Conservation (phyloP, 2,888 invertebrate genomes). For the Agonum fuliginosum region DNA sequence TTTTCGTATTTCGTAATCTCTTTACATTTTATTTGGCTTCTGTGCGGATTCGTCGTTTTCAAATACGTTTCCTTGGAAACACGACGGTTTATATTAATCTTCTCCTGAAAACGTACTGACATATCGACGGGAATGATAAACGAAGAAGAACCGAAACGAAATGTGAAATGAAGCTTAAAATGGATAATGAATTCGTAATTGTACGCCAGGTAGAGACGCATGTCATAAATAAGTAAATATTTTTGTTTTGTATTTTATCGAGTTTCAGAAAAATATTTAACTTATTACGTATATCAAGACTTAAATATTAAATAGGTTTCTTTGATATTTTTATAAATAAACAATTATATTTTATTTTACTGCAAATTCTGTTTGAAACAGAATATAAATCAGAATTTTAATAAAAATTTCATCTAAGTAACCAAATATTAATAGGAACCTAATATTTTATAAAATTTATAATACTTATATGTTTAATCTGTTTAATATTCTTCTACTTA, state of each 20-base stretch:
- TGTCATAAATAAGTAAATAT: not conserved
- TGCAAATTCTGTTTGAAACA: no score
- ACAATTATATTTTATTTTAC: no score
- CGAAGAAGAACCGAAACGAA: not conserved
- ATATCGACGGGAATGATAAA: slow-evolving; percentile 33
- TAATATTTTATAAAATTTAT: no score
- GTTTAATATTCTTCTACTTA: no score
- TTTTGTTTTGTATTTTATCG: not conserved
- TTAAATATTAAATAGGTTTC: no score
- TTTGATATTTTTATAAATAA: no score
- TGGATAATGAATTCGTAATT: slow-evolving; percentile 30
- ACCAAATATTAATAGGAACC: no score
- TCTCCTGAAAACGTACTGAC: slow-evolving; percentile 32
- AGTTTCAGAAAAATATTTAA: no score
- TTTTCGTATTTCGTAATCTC: slow-evolving; percentile 21
- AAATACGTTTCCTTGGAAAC: slow-evolving; percentile 29
- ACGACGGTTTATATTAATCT: slow-evolving; percentile 32
- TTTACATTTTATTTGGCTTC: slow-evolving; percentile 16
- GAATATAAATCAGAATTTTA: no score
- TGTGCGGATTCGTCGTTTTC: not conserved
- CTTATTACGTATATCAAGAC: no score
- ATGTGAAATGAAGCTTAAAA: slow-evolving; percentile 41
- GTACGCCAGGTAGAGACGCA: not conserved
- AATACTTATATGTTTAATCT: no score
- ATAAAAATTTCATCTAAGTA: no score